phyloP scores from a whole-genome alignment of 2,888 invertebrate species.

The Apotomis turbidana region DNA sequence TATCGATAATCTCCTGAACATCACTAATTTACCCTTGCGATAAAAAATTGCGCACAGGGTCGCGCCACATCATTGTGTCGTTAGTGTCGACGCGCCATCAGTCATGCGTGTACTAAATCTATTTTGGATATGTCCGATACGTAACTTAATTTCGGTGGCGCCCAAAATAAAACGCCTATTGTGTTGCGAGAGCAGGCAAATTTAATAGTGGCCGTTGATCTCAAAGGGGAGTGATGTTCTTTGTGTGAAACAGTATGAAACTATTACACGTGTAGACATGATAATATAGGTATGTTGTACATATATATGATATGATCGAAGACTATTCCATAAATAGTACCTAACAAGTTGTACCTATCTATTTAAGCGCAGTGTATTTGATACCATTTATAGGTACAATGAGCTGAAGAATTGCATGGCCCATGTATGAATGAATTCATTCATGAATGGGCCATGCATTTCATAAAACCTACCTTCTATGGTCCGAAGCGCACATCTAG shows the following conservation, averaged over 20 bases:
- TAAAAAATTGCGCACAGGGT: conserved; percentile 74
- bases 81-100: conserved; percentile 69
- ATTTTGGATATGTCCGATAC: conserved; percentile 53
- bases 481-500: too few species aligned
- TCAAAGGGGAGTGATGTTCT: conserved; percentile 14
- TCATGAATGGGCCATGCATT: too few species aligned
- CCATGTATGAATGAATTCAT: too few species aligned
- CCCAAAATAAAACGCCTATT: conserved; percentile 36
- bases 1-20: conserved; percentile 7
- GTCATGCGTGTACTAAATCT: conserved; percentile 71
- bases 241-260: conserved; percentile 4
- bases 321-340: too few species aligned
- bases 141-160: conserved; percentile 52
- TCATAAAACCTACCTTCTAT: too few species aligned
- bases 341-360: too few species aligned
- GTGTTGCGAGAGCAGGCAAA: conserved; percentile 18
- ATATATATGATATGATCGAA: too few species aligned
- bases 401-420: too few species aligned
- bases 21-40: conserved; percentile 61
- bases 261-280: too few species aligned
- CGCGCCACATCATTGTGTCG: conserved; percentile 68
- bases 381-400: too few species aligned
- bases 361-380: too few species aligned
- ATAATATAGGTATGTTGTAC: too few species aligned
- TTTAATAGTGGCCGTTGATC: conserved; percentile 28